These are phyloP conservation scores for Anthopleura xanthogrammica DNA, from an alignment of 92 coral and sea anemone genomes.

Conservation along the genomic window DNA sequence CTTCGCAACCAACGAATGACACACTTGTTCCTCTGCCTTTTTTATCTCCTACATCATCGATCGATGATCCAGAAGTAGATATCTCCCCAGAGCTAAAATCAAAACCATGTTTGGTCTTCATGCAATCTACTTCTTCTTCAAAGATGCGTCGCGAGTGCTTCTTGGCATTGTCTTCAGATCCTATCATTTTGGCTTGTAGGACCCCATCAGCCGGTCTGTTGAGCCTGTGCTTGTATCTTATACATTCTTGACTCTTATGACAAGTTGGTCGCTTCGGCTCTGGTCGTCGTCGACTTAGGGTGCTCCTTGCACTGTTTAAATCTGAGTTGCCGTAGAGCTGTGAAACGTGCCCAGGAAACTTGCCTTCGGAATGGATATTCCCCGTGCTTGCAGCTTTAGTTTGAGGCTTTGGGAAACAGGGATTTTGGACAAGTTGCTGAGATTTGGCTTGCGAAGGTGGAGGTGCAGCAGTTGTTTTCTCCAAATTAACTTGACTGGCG, in stretches of 20 bases:
- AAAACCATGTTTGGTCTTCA: conserved; percentile 33
- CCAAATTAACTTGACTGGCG: conserved; percentile 26
- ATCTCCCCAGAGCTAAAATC: conserved; percentile 30
- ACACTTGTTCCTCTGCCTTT: conserved; percentile 35
- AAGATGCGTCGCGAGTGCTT: conserved; percentile 30
- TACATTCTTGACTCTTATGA: conserved; percentile 59
- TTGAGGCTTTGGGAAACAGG: conserved; percentile 38
- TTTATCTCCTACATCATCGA: conserved; percentile 18
- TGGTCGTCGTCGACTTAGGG: conserved; percentile 13
- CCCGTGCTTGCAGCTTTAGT: conserved; percentile 47
- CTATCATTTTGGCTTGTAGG: conserved; percentile 34
- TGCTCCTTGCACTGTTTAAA: conserved; percentile 13
- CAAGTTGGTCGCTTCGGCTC: conserved; percentile 29
- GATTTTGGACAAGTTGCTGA: conserved; percentile 21
- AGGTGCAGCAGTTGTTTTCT: conserved; percentile 9
- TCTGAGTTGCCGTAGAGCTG: conserved; percentile 39
- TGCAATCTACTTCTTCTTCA: conserved; percentile 73
- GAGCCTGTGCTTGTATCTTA: conserved; percentile 30
- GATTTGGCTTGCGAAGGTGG: conserved; percentile 4
- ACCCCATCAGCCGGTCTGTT: conserved; percentile 13
- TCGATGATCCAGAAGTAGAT: conserved; percentile 36
- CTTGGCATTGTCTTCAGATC: conserved; percentile 23
- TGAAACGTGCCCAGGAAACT: conserved; percentile 39
- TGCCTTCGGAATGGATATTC: conserved; percentile 34
- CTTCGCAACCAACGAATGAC: conserved; percentile 58